Evolutionary conservation across 2,888 invertebrate genomes (phyloP), one percentile per base, ranked within the genome.

Genomic region (Tiliacea citrago): DNA sequence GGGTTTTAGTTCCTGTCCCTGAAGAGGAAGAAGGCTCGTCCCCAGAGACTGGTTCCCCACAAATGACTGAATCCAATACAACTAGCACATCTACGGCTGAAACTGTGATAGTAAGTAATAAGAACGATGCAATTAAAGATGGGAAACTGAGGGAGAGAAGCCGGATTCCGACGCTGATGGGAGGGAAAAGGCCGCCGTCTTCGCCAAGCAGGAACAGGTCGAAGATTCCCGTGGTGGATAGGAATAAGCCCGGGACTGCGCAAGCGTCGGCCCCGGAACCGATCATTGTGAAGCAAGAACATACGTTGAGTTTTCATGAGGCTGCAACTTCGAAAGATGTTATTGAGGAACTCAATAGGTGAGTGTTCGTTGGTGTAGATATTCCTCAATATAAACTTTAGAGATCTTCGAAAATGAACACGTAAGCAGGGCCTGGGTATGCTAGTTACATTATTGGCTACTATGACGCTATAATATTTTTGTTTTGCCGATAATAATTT

Each of bases 271-370:
- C 86, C 12, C 91, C 93, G 16, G 96, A 95, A 61, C 91, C 95
- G 16, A 95, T 96, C 69, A 96, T 96, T 60, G 94, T 96, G 35
- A 95, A 94, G 84, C 96, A 96, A 86, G 97, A 97, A 75, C 95
- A 97, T 86, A 97, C 97, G 13, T 93, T 98, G 76, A 97, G 98
- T 93, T 98, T 98, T 90, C 98, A 98, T 88, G 98, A 98, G 90
- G 97, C 97, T 79, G 98, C 98, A 21, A 98, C 98, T 55, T 98
- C 98, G 61, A 98, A 98, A 90, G 98, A 98, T 91, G 98, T 98
- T 71, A 98, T 98, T 86, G 98, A 98, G 88, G 98, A 98, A 90
- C 95, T 98, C 29, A 98, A 98, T 91, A 97, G 96, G 96, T 96
- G 77, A 89, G 88, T 62, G n/a, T 47, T 35, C 5, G 10, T 24